A percentile compares a stretch with the other conserved stretches of the same genome.
Evolutionary conservation across 2,888 invertebrate genomes (phyloP).

Genomic region (Fabriciana adippe): DNA sequence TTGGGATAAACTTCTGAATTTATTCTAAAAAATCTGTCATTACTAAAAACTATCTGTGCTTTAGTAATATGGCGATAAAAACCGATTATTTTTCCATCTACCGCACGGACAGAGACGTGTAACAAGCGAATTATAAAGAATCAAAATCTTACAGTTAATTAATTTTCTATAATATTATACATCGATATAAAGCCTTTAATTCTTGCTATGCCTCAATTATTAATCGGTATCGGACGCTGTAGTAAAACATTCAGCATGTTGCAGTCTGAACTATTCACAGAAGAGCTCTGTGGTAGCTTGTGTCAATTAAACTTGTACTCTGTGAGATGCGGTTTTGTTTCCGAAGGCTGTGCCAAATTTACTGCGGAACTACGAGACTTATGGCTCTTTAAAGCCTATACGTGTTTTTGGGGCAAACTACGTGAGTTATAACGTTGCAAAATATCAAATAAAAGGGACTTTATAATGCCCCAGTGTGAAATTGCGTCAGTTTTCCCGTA

Average conservation of each 20-base stretch:
- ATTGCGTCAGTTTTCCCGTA: conserved; percentile 18
- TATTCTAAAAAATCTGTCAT: too few relatives aligned
- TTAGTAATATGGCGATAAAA: too few relatives aligned
- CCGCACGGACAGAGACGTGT: too few relatives aligned
- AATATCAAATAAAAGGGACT: conserved; percentile 31
- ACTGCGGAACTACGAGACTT: conserved; percentile 44
- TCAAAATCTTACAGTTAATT: too few relatives aligned
- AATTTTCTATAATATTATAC: too few relatives aligned
- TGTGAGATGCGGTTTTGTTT: conserved; percentile 41
- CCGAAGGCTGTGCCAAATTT: conserved; percentile 46
- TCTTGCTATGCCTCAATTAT: neutral
- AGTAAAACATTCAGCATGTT: conserved; percentile 15
- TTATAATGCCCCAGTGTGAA: conserved; percentile 28
- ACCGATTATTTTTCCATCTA: too few relatives aligned
- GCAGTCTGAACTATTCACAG: conserved; percentile 21
- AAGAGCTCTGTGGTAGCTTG: conserved; percentile 46
- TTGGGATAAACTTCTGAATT: too few relatives aligned
- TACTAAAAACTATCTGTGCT: too few relatives aligned
- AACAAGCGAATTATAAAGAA: too few relatives aligned
- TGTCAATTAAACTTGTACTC: conserved; percentile 56
- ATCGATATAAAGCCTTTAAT: neutral
- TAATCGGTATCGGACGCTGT: conserved; percentile 2
- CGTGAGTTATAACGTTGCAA: conserved; percentile 35
- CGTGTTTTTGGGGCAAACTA: conserved; percentile 26
- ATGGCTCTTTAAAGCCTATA: conserved; percentile 34